Evolutionary conservation across 2,113 vertebrate species (phyloP), one percentile per base, ranked within the genome.

Genomic region (Coturnix japonica): DNA sequence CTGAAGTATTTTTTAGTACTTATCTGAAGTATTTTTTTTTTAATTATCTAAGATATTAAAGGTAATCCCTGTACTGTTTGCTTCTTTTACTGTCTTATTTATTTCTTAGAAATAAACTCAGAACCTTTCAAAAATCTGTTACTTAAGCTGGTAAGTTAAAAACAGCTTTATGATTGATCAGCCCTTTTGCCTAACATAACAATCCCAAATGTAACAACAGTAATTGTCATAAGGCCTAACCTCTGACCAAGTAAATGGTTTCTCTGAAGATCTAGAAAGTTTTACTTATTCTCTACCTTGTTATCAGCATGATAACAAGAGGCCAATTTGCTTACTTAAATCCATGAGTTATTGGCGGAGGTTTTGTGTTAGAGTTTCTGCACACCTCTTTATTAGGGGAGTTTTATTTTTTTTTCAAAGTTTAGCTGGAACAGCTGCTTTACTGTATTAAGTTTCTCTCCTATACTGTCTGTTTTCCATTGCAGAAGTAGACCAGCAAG

Each of bases 401-500:
- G 11, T 37, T 43, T 56, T 89, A 26, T 28, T 31, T 65, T 25
- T 8, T 77, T 78, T 54, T 46, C 8, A 8, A 82, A 46, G 28
- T 25, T 79, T 46, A 90, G 5, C 18, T 21, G 18, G 26, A 44
- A 8, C n/a, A 83, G 3, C 59, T 69, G 0, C 59, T 90, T 61
- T 28, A 5, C 25, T 70, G 19, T 65, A 2, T 8, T 20, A 21
- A 54, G 3, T 54, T 71, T 13, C 8, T 8, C 70, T 87, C 16
- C 37, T 66, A 8, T 70, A 61, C 76, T 0, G 63, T 72, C 76
- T 0, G 63, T 75, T 81, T 90, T 92, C 71, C 46, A 35, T 85
- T 90, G n/a, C 66, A 98, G 98, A 98, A 74, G 91, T 97, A 83
- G 98, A 99, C 51, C 98, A 98, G 10, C 98, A 99, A 81, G 95